Evolutionary conservation across 2,888 invertebrate genomes (phyloP), one percentile per base, ranked within the genome.

Genomic region (Phengaris arion): DNA sequence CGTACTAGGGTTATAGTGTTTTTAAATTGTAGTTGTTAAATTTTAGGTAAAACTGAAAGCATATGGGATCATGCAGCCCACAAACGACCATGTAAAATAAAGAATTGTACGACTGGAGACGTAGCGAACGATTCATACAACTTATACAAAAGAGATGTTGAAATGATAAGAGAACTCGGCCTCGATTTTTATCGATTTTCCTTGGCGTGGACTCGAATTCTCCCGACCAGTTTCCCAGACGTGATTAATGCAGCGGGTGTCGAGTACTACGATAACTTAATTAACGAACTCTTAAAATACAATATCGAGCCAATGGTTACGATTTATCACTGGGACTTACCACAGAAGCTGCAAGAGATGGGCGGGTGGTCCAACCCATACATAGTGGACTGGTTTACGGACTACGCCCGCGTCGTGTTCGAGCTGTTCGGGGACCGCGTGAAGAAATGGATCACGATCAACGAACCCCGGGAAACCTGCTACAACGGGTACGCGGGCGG

Each of bases 11-110:
- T n/a, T 22, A 22, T 22, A 22, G 22, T 22, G 0, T 22, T 22
- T 22, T 22, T 22, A 22, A 22, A 22, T 22, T 22, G 22, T 22
- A 22, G 22, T 22, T 22, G 22, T 22, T 22, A 48, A 10, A 54
- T 57, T 74, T 15, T 77, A 91, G 95, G 94, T 35, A 95, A 94
- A 84, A 86, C 93, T 0, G 91, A 93, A 86, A 94, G 91, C 76
- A 95, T 95, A 77, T 96, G 96, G 96, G 96, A 96, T 84, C 89
- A 85, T 75, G 84, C 95, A 80, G 92, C 94, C 1, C 95, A 95
- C 68, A 79, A 75, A 12, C 69, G 81, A 3, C 85, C 94, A 0
- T 93, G 94, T 45, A 86, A 89, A 68, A 92, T 95, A 45, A 83
- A 75, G 3, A 94, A 95, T 80, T 82, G 89, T 22, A 92, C 94